Evolutionary conservation across 1,140 invertebrate genomes (phyloP).

Genomic region (Diorhabda carinulata): DNA sequence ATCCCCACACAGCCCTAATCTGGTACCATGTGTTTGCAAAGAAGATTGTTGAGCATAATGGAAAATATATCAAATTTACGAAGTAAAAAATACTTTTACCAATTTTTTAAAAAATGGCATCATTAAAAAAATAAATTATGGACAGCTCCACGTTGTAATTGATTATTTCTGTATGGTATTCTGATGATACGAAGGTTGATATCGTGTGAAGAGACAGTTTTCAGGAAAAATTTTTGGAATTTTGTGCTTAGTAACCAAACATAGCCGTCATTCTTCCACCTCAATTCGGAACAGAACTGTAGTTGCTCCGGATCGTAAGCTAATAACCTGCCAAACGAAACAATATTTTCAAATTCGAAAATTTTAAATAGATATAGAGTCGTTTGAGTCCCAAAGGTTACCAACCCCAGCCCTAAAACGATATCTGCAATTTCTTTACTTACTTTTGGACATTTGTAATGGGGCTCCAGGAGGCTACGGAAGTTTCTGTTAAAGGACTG

Average conservation of each 20-base stretch:
- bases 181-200: constrained; percentile 60
- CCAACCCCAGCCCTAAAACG: background rate
- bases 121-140: constrained; percentile 29
- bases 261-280: constrained; percentile 61
- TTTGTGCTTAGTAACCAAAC: constrained; percentile 67
- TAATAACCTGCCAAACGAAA: constrained; percentile 61
- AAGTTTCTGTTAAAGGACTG: constrained; percentile 71
- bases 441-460: constrained; percentile 62
- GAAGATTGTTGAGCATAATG: too few species aligned
- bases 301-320: constrained; percentile 64
- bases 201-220: constrained; percentile 55
- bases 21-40: too few species aligned
- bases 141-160: constrained; percentile 12
- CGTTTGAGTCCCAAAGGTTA: too few species aligned
- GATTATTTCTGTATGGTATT: constrained; percentile 8
- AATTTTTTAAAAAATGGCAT: background rate
- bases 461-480: constrained; percentile 72
- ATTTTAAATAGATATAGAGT: too few species aligned
- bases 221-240: constrained; percentile 73
- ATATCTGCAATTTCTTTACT: constrained; percentile 7
- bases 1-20: too few species aligned
- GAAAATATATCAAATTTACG: too few species aligned
- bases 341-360: too few species aligned
- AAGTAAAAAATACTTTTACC: too few species aligned
- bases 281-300: constrained; percentile 71